phyloP scores from a whole-genome alignment of 2,888 invertebrate genomes.

The Phengaris arion region DNA sequence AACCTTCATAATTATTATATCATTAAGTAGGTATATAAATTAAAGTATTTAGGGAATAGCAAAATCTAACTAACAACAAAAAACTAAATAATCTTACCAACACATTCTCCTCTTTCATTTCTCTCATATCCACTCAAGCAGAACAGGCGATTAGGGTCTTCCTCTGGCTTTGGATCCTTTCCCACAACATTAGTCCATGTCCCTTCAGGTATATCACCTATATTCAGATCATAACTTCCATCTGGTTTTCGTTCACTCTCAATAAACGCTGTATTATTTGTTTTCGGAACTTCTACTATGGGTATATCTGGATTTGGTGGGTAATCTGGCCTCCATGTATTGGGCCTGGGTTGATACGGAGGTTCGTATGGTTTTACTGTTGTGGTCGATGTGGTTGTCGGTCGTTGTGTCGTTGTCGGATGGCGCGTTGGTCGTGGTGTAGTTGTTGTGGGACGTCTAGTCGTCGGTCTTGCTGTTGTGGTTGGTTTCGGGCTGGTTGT shows the following conservation, averaged over 20 bases:
- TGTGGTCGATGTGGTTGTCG: constrained; percentile 39
- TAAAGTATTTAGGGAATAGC: too few relatives aligned
- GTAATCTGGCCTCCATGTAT: constrained; percentile 37
- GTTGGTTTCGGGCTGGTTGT: constrained; percentile 27
- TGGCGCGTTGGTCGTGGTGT: constrained; percentile 36
- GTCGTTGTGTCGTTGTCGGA: constrained; percentile 35
- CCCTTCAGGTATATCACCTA: constrained; percentile 53
- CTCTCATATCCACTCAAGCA: constrained; percentile 78
- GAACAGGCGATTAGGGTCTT: constrained; percentile 56
- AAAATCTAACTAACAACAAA: background rate
- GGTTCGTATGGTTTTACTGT: constrained; percentile 30
- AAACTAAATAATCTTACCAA: constrained; percentile 59
- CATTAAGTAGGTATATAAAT: too few relatives aligned
- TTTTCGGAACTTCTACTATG: constrained; percentile 41
- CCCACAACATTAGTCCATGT: constrained; percentile 53
- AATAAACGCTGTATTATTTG: constrained; percentile 43
- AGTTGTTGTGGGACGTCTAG: constrained; percentile 35
- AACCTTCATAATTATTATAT: too few relatives aligned
- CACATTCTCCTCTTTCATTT: constrained; percentile 76
- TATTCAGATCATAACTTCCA: constrained; percentile 49
- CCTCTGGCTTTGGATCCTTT: constrained; percentile 47
- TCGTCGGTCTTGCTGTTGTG: constrained; percentile 31
- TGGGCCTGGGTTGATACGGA: constrained; percentile 29
- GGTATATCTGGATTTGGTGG: constrained; percentile 35
- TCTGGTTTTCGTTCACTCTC: constrained; percentile 48